phyloP scores from a whole-genome alignment of 2,888 invertebrate species.

The Nephrocerus scutellatus region DNA sequence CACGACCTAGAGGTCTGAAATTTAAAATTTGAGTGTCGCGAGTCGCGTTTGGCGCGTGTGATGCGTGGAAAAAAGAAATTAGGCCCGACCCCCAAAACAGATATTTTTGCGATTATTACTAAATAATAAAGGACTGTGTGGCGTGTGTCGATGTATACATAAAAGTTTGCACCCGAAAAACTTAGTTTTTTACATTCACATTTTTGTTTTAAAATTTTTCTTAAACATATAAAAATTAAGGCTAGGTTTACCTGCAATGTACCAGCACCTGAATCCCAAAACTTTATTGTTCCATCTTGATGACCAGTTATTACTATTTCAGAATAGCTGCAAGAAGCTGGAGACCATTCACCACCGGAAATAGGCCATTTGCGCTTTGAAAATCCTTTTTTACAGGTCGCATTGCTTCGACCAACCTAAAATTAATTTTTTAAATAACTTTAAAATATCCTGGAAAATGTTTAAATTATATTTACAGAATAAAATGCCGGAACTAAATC shows the following conservation, averaged over 20 bases:
- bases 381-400: constrained; percentile 72
- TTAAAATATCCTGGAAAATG: neutral
- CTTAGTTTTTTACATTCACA: too few relatives aligned
- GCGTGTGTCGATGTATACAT: too few relatives aligned
- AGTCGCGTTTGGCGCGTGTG: too few relatives aligned
- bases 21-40: too few relatives aligned
- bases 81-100: too few relatives aligned
- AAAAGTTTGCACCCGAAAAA: too few relatives aligned
- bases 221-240: too few relatives aligned
- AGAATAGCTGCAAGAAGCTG: constrained; percentile 92
- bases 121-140: too few relatives aligned
- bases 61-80: too few relatives aligned
- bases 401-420: constrained; percentile 63
- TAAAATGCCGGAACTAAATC: constrained; percentile 98
- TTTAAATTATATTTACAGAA: constrained; percentile 53
- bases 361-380: constrained; percentile 95
- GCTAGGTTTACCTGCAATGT: constrained; percentile 76
- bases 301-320: constrained; percentile 99
- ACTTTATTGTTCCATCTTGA: constrained; percentile 96
- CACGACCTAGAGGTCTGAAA: too few relatives aligned
- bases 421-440: constrained; percentile 4
- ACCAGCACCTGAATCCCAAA: constrained; percentile 98
- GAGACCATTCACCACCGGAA: constrained; percentile 93
- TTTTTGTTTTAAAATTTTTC: too few relatives aligned
- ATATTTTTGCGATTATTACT: too few relatives aligned